Base-by-base conservation (phyloP, 1,140 invertebrate genomes). In the Caerostris extrusa region DNA sequence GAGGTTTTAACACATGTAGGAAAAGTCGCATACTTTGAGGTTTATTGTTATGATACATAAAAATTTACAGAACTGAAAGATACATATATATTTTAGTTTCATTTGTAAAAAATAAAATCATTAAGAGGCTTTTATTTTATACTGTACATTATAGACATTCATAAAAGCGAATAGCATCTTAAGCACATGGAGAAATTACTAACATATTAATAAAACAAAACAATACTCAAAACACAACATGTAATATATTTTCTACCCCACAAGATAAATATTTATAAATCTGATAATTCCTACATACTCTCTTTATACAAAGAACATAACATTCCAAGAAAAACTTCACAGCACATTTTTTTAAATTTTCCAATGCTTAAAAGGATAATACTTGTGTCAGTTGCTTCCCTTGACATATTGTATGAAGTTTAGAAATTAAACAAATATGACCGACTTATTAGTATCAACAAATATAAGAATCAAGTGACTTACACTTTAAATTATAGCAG, bases 91-190 rank as follows among this genome's bases (percentile, higher is more conserved):
- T 91, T 93, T 92, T 83, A 87, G 50, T 34, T 87, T 87, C 83
- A 67, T 81, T 93, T 81, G 92, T 93, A 93, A 93, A 93, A 93
- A 93, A 93, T 93, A 93, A 93, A 89, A 93, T 93, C 64, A 87
- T 71, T 56, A 91, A 83, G 90, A 91, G 90, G 81, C 71, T 71
- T 77, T 71, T 87, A 58, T 81, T 58, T 87, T 88, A 61, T 93
- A 93, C 92, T 93, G 92, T 93, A 93, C 92, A 93, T 88, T 93
- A 93, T 93, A 93, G 53, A 93, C 92, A 93, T 93, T 93, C 71
- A 88, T 93, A 82, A 93, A 93, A 89, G 85, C n/a, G 50, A 69
- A 87, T 87, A 71, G 8, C 57, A 93, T 87, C 56, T 81, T 89
- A 88, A 88, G 77, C 55, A 61, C 56, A 81, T 12, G n/a, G 82